A percentile compares a stretch with the other conserved stretches of the same genome.
phyloP scores from a whole-genome alignment of 2,797 vertebrate genomes.

The Hapalemur alaotrensis region DNA sequence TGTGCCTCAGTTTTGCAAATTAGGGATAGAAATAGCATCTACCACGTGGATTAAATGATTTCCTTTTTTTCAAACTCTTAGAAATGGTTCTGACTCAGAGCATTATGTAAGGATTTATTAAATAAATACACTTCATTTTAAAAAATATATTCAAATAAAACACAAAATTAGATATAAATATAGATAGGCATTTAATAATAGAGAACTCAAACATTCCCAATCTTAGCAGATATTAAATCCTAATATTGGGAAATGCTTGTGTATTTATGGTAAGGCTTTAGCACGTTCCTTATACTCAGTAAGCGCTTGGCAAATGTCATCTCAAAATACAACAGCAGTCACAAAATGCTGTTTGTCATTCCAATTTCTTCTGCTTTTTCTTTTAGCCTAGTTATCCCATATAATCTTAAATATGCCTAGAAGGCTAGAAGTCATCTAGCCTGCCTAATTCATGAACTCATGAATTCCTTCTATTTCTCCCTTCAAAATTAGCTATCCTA shows the following conservation, averaged over 20 bases:
- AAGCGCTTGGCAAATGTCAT: neutral
- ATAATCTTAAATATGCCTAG: neutral
- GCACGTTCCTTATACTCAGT: neutral
- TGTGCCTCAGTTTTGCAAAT: neutral
- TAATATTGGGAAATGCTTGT: neutral
- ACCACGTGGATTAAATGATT: neutral
- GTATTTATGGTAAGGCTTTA: neutral
- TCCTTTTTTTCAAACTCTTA: neutral
- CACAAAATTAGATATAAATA: neutral
- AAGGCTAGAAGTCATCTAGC: neutral
- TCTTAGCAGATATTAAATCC: neutral
- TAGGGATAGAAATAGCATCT: neutral
- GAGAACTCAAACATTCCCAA: neutral
- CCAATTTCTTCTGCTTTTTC: neutral
- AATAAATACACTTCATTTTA: neutral
- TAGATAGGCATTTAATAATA: neutral
- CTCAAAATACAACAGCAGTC: neutral
- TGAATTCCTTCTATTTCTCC: neutral
- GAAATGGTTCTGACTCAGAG: neutral
- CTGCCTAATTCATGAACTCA: neutral
- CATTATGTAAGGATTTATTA: neutral
- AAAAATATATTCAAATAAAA: neutral
- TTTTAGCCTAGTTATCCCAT: neutral
- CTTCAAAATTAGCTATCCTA: neutral
- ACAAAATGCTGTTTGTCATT: neutral